Evolutionary conservation across 2,113 vertebrate genomes (phyloP), one percentile per base, ranked within the genome.

Genomic region (Gallinago media): DNA sequence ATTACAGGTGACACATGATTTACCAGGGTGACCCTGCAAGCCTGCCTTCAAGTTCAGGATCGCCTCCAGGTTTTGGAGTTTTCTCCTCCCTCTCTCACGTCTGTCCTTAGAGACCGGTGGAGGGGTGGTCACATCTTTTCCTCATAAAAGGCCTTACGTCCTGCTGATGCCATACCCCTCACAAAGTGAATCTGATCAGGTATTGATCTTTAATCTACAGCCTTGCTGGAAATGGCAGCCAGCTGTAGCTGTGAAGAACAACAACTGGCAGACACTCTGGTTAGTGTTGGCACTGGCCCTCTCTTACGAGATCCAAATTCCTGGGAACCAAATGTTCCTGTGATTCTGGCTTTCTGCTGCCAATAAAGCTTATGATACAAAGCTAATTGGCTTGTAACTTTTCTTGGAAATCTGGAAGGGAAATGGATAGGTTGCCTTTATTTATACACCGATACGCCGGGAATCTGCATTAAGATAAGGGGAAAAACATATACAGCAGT

Each of bases 281-380:
- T 96, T 97, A 97, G 92, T 79, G 95, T 88, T 98, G 98, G 98
- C 98, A 97, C 91, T 15, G 79, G 85, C 44, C 85, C 85, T 93
- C 94, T 90, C 92, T 97, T 95, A 79, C 0, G 16, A 95, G 96
- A 98, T 97, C 98, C 97, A 98, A 98, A 97, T 97, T 97, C 97
- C 98, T 97, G 97, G 96, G 98, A 98, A 98, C 97, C 97, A 97
- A 98, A 97, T 98, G 98, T 98, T 98, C 97, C 97, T 97, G 96
- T 97, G 97, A 97, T 98, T 97, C 97, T 95, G 93, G 91, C 96
- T 98, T 97, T 97, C 96, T 97, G 92, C 95, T 98, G 98, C 97
- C 98, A 98, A 96, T 96, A 97, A 97, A 98, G 97, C 98, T 97
- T 85, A 96, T 95, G 97, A 98, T 97, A 98, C 96, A 98, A 97